Evolutionary conservation across 2,113 vertebrate genomes (phyloP), one percentile per base, ranked within the genome.

Genomic region (Chascanopsetta lugubris): DNA sequence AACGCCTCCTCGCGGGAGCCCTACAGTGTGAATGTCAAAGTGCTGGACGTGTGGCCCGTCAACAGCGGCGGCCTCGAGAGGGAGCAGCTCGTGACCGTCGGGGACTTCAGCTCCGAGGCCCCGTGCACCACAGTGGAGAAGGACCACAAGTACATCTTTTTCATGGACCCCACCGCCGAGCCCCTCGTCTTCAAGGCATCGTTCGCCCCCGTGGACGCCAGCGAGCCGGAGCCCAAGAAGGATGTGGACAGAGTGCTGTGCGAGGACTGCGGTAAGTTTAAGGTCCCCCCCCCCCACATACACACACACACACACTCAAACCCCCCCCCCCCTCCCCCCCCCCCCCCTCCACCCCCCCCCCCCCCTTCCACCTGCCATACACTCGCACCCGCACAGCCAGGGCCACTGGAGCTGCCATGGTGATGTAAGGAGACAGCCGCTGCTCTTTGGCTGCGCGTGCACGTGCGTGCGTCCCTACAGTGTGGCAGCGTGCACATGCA

Each of bases 101-200:
- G 94, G 84, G 91, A 93, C 84, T 94, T 94, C 87, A 89, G 92
- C 61, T 93, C 95, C 83, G 94, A 96, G 85, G 94, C 94, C 88
- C 95, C 95, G 85, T 95, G 94, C 92, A 92, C 91, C 86, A 91
- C 91, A 85, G 95, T 97, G 87, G 93, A 96, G 90, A 95, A 94
- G 92, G 94, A 96, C 93, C 94, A 94, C 91, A 94, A 94, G 91
- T 98, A 97, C 87, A 95, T 98, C 87, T 98, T 97, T 90, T 98
- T 98, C 92, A 95, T 97, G 94, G 95, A 96, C 93, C 95, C 95
- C 79, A 96, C 96, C 15, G 94, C 94, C 78, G 93, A 97, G 77
- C 95, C 95, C 69, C 89, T 94, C 64, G 94, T 97, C 65, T 98
- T 95, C 93, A 95, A 93, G 85, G 94, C 95, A 67, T 95, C 96